Base-by-base conservation (phyloP, 53 echinoderm and acorn worm species). In the Stichopus horrens region DNA sequence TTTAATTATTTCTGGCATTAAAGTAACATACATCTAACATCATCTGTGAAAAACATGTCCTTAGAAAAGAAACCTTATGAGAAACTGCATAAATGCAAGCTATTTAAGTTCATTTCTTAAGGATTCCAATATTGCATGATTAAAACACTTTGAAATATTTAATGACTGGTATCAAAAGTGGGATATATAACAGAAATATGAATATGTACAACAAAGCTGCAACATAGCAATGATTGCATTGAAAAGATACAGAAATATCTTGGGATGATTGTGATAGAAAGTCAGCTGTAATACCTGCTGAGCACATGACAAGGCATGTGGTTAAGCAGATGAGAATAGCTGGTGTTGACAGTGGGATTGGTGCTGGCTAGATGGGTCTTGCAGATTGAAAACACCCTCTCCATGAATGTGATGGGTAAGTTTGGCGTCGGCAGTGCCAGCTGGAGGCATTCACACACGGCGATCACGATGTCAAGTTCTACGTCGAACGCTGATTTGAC, bases 221-320 rank as follows among this genome's bases (percentile, higher is more conserved):
- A 37, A 37, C 2, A 37, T 37, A 37, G 37, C 37, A 37, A 37
- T 37, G 37, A 37, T 37, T 37, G 37, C 2, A 37, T 37, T 37
- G 37, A 37, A 37, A 37, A 0, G 37, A 37, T 2, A 37, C 37
- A 1, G 37, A 37, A 37, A 37, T 37, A 37, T 37, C 37, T 37
- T 37, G 37, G 37, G 37, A 37, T 37, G 37, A 37, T 37, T 37
- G 37, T 37, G 37, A 37, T 37, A 37, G 2, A 37, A 37, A 37
- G 0, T 37, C 37, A n/a, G 37, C 71, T 71, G 5, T 71, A 7
- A 16, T 91, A 97, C 98, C 98, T 97, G 83, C 91, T 86, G 7
- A 97, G 89, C 57, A 97, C 87, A 88, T 97, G 95, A 89, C 90
- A 88, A 51, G 98, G 98, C 22, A 97, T 83, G 67, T 57, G 85